Base-by-base conservation (phyloP, 2,113 vertebrate species). In the Tapirus terrestris region DNA sequence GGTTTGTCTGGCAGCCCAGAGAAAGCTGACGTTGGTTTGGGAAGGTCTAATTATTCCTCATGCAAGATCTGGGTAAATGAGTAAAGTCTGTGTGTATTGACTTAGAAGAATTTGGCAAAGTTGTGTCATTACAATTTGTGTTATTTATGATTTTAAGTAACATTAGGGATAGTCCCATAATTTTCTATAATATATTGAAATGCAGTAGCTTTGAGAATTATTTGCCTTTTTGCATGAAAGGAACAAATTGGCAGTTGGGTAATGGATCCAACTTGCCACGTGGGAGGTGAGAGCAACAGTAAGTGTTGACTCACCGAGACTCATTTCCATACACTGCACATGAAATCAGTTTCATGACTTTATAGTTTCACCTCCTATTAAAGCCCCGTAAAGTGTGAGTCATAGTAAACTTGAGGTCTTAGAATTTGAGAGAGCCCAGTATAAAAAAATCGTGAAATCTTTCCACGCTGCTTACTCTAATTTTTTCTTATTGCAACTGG, bases 361-460 rank as follows among this genome's bases (percentile, higher is more conserved):
- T 72, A 16, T 45, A 58, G 17, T 85, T 89, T 93, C 48, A 65
- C 77, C 79, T 91, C 79, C 29, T 56, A 4, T 58, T 70, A 75
- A 61, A 73, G 33, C 27, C 39, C 33, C 70, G 56, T 58, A n/a
- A 86, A 89, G 81, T 77, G 68, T 95, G 97, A 98, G 89, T 97
- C 97, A 97, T 25, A 36, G 89, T 51, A 70, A 97, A 92, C 36
- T 33, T 6, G 20, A 96, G 79, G 67, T 81, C 82, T 61, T 61
- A 85, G 91, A 73, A 94, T 86, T 79, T 53, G 60, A 97, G 79
- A 79, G 48, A 68, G 77, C 39, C 45, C 4, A 9, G 51, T 39
- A 93, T 96, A 65, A 97, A 94, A 96, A 89, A 97, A 87, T 93
- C 82, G 97, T 96, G 67, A 94, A 79, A 75, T 91, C 73, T 95